Conservation (phyloP, 2,113 vertebrate genomes). For the Larimichthys crocea region DNA sequence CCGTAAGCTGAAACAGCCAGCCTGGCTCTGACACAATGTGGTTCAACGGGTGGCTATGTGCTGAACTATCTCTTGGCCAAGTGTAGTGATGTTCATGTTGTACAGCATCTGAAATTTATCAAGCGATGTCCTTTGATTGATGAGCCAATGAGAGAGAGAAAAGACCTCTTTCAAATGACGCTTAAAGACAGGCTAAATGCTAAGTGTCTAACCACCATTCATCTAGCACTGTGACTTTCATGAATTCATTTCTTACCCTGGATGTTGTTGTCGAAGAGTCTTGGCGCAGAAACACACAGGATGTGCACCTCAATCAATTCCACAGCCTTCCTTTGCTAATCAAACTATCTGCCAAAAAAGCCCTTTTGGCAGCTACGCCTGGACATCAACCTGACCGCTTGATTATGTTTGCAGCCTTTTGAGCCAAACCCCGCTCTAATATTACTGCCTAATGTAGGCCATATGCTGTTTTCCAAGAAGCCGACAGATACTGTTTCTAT, state of each 20-base stretch:
- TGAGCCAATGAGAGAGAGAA: neutral
- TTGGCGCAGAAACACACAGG: constrained; percentile 3
- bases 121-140: neutral
- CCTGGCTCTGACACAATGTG: neutral
- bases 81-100: neutral
- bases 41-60: neutral
- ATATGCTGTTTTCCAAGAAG: constrained; percentile 67
- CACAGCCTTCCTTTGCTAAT: constrained; percentile 64
- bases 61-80: neutral
- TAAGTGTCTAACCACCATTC: neutral
- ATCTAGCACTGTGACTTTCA: neutral
- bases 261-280: constrained; percentile 20
- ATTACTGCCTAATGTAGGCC: constrained; percentile 70
- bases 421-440: constrained; percentile 63
- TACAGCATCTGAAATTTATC: neutral
- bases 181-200: constrained; percentile 9
- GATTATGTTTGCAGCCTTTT: constrained; percentile 69
- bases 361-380: constrained; percentile 65
- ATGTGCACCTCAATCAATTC: constrained; percentile 68
- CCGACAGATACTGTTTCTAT: constrained; percentile 56
- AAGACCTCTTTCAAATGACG: neutral
- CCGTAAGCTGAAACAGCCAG: neutral
- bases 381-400: constrained; percentile 74
- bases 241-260: neutral
- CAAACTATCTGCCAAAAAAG: constrained; percentile 71